Base-by-base conservation (phyloP, 2,797 vertebrate species). In the Pelobates cultripes region DNA sequence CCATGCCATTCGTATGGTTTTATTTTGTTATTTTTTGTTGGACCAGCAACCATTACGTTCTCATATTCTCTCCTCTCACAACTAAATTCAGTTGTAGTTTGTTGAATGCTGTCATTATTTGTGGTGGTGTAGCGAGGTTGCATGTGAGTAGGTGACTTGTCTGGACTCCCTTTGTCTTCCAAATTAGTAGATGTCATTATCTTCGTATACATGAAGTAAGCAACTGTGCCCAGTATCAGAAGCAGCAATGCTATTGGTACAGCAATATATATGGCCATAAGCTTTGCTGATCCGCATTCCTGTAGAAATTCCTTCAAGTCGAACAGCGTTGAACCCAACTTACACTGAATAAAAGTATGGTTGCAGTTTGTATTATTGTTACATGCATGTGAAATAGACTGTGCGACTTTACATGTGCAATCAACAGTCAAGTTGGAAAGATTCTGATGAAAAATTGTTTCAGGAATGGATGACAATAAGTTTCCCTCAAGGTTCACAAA, bases 41-140 rank as follows among this genome's bases (percentile, higher is more conserved):
- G 43, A 14, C 78, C 86, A 28, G 61, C 2, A 14, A 87, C 2
- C 7, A 89, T 85, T 69, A 91, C 8, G 42, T 92, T 92, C 70
- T 91, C 90, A 1, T 91, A 92, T 64, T 84, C 73, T 64, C 72
- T 67, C 12, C 45, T 60, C 1, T 41, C 53, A 2, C 7, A 3
- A 12, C 9, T 51, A 0, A 28, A 4, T 15, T 71, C 66, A 12
- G 55, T 60, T 42, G 10, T 42, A 57, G 73, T 53, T 42, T 67
- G 40, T 17, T 41, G 9, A 13, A n/a, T 64, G 5, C 8, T 28
- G 9, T 73, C 79, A 0, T 12, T 7, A 0, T 51, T 28, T 14
- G 57, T 86, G 70, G 79, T 86, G 42, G 73, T 63, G 12, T 92
- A 90, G 3, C 84, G 77, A 0, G 84, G 75, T 60, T 89, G 88